phyloP scores from a whole-genome alignment of 2,888 invertebrate genomes.

The Andrena haemorrhoa region DNA sequence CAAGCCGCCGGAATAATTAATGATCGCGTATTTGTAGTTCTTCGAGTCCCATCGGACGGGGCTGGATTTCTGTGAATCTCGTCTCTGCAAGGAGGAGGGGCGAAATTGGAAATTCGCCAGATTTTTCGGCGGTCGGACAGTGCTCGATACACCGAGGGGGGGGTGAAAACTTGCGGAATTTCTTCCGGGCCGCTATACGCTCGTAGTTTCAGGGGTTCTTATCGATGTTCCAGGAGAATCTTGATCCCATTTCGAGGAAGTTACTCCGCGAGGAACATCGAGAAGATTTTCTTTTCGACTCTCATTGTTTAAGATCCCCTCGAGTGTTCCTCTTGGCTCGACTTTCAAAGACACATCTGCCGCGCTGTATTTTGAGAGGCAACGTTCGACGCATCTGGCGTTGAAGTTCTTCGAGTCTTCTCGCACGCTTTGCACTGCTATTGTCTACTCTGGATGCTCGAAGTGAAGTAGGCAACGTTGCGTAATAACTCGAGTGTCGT shows the following conservation, averaged over 20 bases:
- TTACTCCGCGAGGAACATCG: not conserved
- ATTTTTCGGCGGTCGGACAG: not conserved
- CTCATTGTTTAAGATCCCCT: slow-evolving; percentile 4
- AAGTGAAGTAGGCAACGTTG: too few species aligned
- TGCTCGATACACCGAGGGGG: not conserved
- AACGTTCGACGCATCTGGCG: slow-evolving; percentile 12
- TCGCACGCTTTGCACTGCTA: too few species aligned
- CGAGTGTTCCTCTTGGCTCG: not conserved
- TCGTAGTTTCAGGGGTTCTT: not conserved
- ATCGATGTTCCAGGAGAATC: slow-evolving; percentile 1
- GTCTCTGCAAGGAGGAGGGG: not conserved
- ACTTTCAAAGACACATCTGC: not conserved
- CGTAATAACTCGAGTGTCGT: too few species aligned
- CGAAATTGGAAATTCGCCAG: slow-evolving; percentile 2
- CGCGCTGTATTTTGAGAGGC: not conserved
- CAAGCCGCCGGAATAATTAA: slow-evolving; percentile 61
- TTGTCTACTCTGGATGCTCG: too few species aligned
- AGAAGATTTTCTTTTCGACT: slow-evolving; percentile 1
- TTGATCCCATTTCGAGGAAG: not conserved
- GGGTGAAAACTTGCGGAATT: not conserved
- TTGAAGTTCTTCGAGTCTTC: too few species aligned
- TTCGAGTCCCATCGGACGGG: slow-evolving; percentile 20
- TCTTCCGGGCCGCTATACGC: not conserved
- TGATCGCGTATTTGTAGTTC: slow-evolving; percentile 60
- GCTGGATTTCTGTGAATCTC: not conserved